Evolutionary conservation across 53 echinoderm and acorn worm genomes (phyloP), one percentile per base, ranked within the genome.

Genomic region (Temnopleurus reevesii): DNA sequence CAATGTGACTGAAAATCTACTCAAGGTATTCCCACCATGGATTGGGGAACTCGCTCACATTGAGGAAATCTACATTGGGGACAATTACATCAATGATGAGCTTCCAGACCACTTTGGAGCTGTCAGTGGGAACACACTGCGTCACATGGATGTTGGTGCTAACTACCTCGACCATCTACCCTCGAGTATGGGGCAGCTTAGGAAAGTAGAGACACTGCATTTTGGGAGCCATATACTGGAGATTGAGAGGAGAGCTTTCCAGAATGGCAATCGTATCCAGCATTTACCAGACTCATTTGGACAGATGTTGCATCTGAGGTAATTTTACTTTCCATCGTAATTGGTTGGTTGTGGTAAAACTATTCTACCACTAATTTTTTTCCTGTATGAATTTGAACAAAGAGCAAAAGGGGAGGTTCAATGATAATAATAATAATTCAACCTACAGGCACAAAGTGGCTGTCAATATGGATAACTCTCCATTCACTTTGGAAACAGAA

Each of bases 231-330:
- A 91, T 44, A 91, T 95, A 9, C 89, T 88, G 25, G 95, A 93
- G 59, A 47, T 98, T 30, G 98, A 98, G 82, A 41, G 98, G 35
- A 81, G 86, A 2, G 90, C 93, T 53, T 98, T 94, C 34, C 95
- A 95, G 86, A 98, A 98, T 91, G 98, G 98, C 0, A 98, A 98
- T 89, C 94, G 95, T 87, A 91, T 98, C 64, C 55, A 46, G 36
- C 45, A 83, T 49, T 89, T 98, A 0, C 95, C 98, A 12, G 91
- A 94, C 15, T 65, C 79, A n/a, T 94, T 98, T 88, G 95, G 98
- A 12, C 63, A 90, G 19, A 86, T 98, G 92, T 38, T 41, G 47
- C 77, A 79, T 0, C 49, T 96, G 65, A 90, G 81, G 58, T 85
- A 9, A 79, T 4, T 79, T n/a, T n/a, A n/a, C n/a, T n/a, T n/a